These are phyloP conservation scores for Troglohyphantes excavatus DNA, from an alignment of 2,888 invertebrate species.

Conservation along the genomic window DNA sequence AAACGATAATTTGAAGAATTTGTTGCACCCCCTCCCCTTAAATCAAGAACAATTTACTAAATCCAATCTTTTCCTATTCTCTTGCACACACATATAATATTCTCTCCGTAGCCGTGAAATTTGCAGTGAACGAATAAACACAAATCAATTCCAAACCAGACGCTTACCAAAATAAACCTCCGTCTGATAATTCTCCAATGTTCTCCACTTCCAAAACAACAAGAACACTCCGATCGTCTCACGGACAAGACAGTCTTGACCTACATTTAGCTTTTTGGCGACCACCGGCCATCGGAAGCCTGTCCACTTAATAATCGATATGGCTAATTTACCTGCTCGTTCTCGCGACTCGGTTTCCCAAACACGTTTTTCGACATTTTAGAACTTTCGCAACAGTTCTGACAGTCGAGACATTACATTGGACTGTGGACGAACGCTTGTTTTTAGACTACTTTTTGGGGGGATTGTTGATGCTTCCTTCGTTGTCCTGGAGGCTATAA, in stretches of 20 bases:
- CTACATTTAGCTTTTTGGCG: slow-evolving; percentile 36
- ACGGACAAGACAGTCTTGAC: slow-evolving; percentile 72
- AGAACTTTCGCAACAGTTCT: neutral
- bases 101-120: too few relatives aligned
- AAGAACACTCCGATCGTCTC: slow-evolving; percentile 29
- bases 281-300: neutral
- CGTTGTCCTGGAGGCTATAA: neutral
- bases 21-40: too few relatives aligned
- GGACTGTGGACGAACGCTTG: too few relatives aligned
- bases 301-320: slow-evolving; percentile 60
- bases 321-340: slow-evolving; percentile 59
- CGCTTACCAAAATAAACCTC: neutral
- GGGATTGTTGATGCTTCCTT: too few relatives aligned
- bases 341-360: slow-evolving; percentile 48
- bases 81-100: too few relatives aligned
- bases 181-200: neutral
- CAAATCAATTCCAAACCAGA: slow-evolving; percentile 7
- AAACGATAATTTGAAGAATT: too few relatives aligned
- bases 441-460: too few relatives aligned
- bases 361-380: slow-evolving; percentile 76
- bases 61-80: too few relatives aligned
- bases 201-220: slow-evolving; percentile 8
- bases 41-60: too few relatives aligned
- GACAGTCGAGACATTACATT: too few relatives aligned
- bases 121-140: too few relatives aligned